Conservation (phyloP, 1,140 invertebrate genomes). For the Psix sp. region DNA sequence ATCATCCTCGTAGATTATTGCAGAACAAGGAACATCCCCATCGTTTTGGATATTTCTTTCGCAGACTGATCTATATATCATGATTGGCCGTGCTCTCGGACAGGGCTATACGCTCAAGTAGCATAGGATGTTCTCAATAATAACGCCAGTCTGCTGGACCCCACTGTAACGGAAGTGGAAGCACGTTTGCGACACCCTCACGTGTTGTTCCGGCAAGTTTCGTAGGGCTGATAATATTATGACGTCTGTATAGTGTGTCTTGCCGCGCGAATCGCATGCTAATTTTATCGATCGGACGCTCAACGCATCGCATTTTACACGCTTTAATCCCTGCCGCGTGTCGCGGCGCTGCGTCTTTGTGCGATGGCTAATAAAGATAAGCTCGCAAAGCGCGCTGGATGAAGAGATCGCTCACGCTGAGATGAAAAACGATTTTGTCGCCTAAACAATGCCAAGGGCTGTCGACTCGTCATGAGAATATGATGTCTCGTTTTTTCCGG, state of each 20-base stretch:
- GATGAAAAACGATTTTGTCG: constrained; percentile 55
- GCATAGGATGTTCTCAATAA: constrained; percentile 7
- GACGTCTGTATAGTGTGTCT: too few relatives aligned
- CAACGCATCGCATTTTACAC: constrained; percentile 57
- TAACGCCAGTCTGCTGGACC: constrained; percentile 33
- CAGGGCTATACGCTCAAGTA: too few relatives aligned
- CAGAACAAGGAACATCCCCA: too few relatives aligned
- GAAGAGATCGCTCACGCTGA: constrained; percentile 52
- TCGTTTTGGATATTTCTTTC: too few relatives aligned
- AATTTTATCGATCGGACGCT: constrained; percentile 74
- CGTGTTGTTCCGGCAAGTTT: constrained; percentile 54
- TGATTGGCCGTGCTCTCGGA: constrained; percentile 2
- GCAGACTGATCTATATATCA: constrained; percentile 17
- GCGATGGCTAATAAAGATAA: constrained; percentile 50
- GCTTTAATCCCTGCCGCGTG: constrained; percentile 62
- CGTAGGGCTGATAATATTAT: constrained; percentile 69
- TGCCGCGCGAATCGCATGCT: constrained; percentile 63
- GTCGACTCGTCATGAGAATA: constrained; percentile 33
- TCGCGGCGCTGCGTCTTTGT: constrained; percentile 50
- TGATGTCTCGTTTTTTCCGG: constrained; percentile 45
- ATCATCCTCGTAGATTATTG: too few relatives aligned
- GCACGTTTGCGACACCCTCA: constrained; percentile 38
- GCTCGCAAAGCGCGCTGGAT: constrained; percentile 26
- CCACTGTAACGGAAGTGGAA: constrained; percentile 54
- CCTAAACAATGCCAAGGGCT: constrained; percentile 37